Evolutionary conservation across 2,113 vertebrate species (phyloP).

Genomic region (Manacus vitellinus): DNA sequence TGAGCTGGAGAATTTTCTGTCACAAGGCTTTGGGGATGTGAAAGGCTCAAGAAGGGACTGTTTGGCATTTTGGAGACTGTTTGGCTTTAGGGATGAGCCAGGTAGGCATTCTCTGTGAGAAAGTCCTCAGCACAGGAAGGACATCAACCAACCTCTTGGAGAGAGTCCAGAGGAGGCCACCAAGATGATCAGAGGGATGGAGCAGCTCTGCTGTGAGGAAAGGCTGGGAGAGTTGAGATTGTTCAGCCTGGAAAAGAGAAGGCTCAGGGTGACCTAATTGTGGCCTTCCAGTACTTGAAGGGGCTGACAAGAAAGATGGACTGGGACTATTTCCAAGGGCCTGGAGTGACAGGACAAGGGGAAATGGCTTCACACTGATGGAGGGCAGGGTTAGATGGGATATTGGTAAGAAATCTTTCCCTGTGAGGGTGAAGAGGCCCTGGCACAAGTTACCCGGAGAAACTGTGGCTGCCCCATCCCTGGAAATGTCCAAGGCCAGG

Average conservation of each 20-base stretch:
- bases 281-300: neutral
- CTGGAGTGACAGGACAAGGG: neutral
- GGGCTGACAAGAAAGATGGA: neutral
- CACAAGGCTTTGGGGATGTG: neutral
- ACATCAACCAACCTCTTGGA: neutral
- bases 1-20: neutral
- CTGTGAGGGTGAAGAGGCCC: neutral
- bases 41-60: neutral
- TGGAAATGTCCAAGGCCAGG: neutral
- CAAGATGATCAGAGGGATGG: neutral
- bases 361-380: neutral
- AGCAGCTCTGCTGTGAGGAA: neutral
- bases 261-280: neutral
- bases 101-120: neutral
- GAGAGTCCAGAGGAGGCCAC: neutral
- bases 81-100: neutral
- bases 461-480: neutral
- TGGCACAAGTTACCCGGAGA: neutral
- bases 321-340: neutral
- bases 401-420: neutral
- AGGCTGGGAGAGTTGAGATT: neutral
- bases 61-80: neutral
- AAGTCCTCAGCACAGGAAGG: neutral
- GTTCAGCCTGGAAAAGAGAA: neutral
- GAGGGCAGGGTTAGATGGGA: neutral